Evolutionary conservation across 1,140 invertebrate species (phyloP).

Genomic region (Amphibalanus amphitrite): DNA sequence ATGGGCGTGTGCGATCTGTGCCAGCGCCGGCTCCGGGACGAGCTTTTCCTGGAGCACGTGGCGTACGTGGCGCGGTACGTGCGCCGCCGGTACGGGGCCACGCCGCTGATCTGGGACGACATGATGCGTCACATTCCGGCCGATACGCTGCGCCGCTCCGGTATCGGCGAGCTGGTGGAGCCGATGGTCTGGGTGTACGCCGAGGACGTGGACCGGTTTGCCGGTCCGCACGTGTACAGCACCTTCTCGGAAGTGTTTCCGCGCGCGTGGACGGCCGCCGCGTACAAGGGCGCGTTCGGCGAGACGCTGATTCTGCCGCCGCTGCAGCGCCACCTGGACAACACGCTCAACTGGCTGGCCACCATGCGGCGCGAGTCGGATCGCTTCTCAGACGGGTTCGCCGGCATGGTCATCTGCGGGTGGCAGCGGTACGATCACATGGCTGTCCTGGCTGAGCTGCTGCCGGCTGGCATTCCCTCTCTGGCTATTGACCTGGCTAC

Average conservation of each 20-base stretch:
- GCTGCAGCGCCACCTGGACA: constrained; percentile 29
- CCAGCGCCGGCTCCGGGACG: constrained; percentile 26
- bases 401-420: constrained; percentile 34
- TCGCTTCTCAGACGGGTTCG: constrained; percentile 18
- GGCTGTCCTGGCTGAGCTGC: constrained; percentile 42
- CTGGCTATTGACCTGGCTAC: constrained; percentile 26
- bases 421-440: constrained; percentile 47
- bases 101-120: constrained; percentile 45
- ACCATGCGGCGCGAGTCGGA: constrained; percentile 11
- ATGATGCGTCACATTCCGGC: constrained; percentile 29
- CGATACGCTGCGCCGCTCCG: constrained; percentile 13
- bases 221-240: constrained; percentile 27
- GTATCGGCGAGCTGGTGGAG: constrained; percentile 21
- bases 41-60: constrained; percentile 34
- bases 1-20: constrained; percentile 30
- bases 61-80: constrained; percentile 28
- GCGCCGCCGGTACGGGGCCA: constrained; percentile 31
- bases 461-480: constrained; percentile 42
- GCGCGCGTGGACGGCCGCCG: constrained; percentile 38
- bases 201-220: constrained; percentile 22
- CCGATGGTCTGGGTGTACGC: constrained; percentile 21
- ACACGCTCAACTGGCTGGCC: constrained; percentile 15
- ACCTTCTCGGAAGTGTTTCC: constrained; percentile 34
- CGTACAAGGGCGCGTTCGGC: constrained; percentile 37
- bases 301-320: constrained; percentile 25